A percentile compares a stretch with the other conserved stretches of the same genome.
phyloP scores from a whole-genome alignment of 2,888 invertebrate genomes.

The Seira ritae region DNA sequence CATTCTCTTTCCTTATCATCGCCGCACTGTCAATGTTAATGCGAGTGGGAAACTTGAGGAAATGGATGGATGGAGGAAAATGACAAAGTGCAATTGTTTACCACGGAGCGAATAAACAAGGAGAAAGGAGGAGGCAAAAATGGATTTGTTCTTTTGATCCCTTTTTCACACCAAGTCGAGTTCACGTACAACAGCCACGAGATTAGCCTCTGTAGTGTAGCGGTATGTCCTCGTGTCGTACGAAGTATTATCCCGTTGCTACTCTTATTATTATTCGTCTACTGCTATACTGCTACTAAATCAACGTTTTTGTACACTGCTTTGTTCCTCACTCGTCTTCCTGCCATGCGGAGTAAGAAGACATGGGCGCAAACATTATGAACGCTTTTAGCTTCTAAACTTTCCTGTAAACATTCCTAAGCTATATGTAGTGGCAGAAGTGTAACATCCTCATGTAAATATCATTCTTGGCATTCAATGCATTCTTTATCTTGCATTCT shows the following conservation, averaged over 20 bases:
- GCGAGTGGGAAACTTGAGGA: conserved; percentile 10
- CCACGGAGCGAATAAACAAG: neutral
- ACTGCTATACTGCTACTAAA: too few species aligned
- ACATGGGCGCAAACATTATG: too few species aligned
- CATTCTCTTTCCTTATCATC: neutral
- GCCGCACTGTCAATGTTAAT: conserved; percentile 7
- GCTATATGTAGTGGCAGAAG: too few species aligned
- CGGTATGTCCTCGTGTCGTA: too few species aligned
- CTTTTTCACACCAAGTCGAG: neutral
- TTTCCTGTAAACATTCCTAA: too few species aligned
- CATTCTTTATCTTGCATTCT: neutral
- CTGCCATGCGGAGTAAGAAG: too few species aligned
- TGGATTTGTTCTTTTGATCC: conserved; percentile 17
- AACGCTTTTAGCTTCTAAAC: too few species aligned
- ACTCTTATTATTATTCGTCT: too few species aligned
- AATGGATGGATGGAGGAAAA: neutral
- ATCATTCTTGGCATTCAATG: conserved; percentile 7
- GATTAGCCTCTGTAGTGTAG: too few species aligned
- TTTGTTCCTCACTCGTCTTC: too few species aligned
- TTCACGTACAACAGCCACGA: neutral
- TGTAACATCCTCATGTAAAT: neutral
- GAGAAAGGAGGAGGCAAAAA: neutral
- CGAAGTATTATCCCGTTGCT: too few species aligned
- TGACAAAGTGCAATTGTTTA: conserved; percentile 13
- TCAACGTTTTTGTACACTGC: too few species aligned